These are phyloP conservation scores for Bombus ignitus DNA, from an alignment of 1,140 invertebrate genomes.

Conservation along the genomic window DNA sequence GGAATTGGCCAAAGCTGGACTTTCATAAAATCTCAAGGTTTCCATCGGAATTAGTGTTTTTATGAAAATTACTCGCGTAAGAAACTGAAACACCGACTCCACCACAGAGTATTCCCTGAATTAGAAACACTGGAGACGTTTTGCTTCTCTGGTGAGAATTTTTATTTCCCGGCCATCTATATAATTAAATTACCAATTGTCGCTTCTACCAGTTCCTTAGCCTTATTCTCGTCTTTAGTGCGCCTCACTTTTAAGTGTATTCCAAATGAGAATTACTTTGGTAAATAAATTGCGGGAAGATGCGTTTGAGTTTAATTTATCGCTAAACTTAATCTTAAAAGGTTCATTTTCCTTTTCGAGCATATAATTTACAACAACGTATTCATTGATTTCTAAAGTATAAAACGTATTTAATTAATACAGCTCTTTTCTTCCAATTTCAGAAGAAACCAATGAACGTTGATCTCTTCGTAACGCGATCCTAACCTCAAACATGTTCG, in stretches of 20 bases:
- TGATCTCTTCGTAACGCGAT: background rate
- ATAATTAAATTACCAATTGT: slow-evolving; percentile 16
- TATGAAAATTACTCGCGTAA: slow-evolving; percentile 13
- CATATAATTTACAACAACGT: too few relatives aligned
- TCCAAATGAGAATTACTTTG: background rate
- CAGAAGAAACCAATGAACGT: slow-evolving; percentile 36
- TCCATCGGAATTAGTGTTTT: background rate
- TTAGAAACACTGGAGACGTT: background rate
- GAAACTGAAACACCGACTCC: background rate
- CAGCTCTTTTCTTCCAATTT: background rate
- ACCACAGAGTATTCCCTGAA: background rate
- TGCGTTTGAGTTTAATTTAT: background rate
- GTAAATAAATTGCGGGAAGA: background rate
- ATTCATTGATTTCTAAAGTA: too few relatives aligned
- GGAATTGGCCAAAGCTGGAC: background rate
- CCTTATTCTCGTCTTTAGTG: background rate
- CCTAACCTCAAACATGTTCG: slow-evolving; percentile 39
- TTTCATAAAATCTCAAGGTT: background rate
- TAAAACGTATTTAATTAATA: background rate
- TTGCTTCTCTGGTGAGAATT: background rate
- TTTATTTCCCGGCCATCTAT: background rate
- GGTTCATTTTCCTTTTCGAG: too few relatives aligned
- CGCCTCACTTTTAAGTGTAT: background rate
- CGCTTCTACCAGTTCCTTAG: background rate
- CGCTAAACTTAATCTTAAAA: background rate